Evolutionary conservation across 2,888 invertebrate genomes (phyloP).

Genomic region (Hoplodrina ambigua): DNA sequence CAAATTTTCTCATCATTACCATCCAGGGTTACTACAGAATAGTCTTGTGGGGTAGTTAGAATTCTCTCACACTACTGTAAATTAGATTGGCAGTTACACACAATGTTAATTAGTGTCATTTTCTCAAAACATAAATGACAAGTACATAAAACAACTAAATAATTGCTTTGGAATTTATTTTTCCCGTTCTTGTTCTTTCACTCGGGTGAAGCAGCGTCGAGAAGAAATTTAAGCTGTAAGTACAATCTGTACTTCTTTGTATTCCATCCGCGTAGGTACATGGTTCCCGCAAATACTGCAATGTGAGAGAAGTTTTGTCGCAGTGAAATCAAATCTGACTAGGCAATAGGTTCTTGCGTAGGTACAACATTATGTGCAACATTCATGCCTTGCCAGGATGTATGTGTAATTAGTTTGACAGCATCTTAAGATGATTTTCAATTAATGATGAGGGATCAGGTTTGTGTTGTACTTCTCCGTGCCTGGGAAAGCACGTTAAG

Average conservation of each 20-base stretch:
- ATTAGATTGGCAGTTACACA: constrained; percentile 3
- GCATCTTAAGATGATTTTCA: neutral
- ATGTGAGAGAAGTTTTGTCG: constrained; percentile 51
- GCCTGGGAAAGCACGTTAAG: too few relatives aligned
- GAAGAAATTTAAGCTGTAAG: constrained; percentile 47
- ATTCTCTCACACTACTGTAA: neutral
- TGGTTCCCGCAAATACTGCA: constrained; percentile 54
- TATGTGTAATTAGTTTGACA: constrained; percentile 9
- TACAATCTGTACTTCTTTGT: constrained; percentile 40
- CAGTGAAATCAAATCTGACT: constrained; percentile 56
- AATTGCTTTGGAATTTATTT: constrained; percentile 10
- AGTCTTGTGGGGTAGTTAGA: neutral
- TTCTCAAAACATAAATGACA: constrained; percentile 3
- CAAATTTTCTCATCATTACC: neutral
- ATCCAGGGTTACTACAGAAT: neutral
- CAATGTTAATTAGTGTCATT: constrained; percentile 12
- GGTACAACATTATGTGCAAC: neutral
- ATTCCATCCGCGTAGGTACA: constrained; percentile 41
- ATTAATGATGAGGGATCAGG: neutral
- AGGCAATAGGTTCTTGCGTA: constrained; percentile 25
- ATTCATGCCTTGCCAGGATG: neutral
- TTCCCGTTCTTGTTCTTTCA: constrained; percentile 2
- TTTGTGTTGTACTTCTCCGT: too few relatives aligned
- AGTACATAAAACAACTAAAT: constrained; percentile 7
- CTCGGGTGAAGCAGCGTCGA: constrained; percentile 8